Evolutionary conservation across 2,113 vertebrate genomes (phyloP), one percentile per base, ranked within the genome.

Genomic region (Carettochelys insculpta): DNA sequence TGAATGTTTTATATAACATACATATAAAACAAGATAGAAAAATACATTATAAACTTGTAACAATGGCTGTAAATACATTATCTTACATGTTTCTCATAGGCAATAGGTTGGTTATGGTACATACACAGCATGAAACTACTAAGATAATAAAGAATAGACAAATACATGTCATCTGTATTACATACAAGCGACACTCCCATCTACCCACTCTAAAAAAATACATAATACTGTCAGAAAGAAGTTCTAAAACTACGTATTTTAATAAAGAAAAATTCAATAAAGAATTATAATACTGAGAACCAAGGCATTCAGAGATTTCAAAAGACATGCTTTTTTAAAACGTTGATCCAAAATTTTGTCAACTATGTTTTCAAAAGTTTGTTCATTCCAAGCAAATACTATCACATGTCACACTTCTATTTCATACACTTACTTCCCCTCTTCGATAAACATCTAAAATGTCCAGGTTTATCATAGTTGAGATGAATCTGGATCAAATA

Each of bases 1-100:
- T 98, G 99, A 99, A 99, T 99, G 98, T 99, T 68, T 68, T 99
- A 99, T 99, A 98, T 98, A 98, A 99, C 98, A 98, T 99, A 99
- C 98, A 99, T 98, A 98, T 98, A 99, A 99, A 99, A 99, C 98
- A 98, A 98, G 98, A 99, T 99, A 99, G 98, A 99, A 99, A 99
- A 99, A 99, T 99, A 99, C 99, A 99, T 99, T 99, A 99, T 99
- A 98, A 99, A 99, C 98, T 98, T 99, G 99, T 99, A 99, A 99
- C 99, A 99, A 98, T 98, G 98, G 99, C 99, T 99, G 98, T 98
- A 98, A 98, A 99, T 98, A 99, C 97, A 98, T 98, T 98, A 98
- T 98, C 98, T 98, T 98, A 98, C 98, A 98, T 98, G 97, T 98
- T 98, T 97, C 97, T 98, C 98, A 98, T 98, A 99, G 99, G 98